Evolutionary conservation across 53 echinoderm and acorn worm species (phyloP).

Genomic region (Arbacia lixula): DNA sequence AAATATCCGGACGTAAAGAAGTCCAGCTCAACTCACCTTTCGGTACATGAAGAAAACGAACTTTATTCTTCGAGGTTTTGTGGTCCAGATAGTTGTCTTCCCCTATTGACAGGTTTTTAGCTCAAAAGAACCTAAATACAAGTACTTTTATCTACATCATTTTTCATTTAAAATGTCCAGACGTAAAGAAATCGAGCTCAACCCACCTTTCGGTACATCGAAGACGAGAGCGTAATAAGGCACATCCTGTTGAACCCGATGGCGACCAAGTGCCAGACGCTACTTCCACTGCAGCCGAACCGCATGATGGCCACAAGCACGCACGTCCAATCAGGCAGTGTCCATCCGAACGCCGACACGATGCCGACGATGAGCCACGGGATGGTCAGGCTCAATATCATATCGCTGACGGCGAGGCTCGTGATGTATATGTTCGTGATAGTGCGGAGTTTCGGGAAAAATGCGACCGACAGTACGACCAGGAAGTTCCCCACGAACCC

Average conservation of each 20-base stretch:
- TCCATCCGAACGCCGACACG: slow-evolving; percentile 20
- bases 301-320: slow-evolving; percentile 11
- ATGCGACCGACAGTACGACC: slow-evolving; percentile 8
- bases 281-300: slow-evolving; percentile 7
- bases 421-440: slow-evolving; percentile 25
- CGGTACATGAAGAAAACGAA: too few species aligned
- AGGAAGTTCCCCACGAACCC: slow-evolving; percentile 45
- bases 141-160: too few species aligned
- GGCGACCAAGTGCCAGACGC: slow-evolving; percentile 26
- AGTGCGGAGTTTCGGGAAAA: slow-evolving; percentile 39
- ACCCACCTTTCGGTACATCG: slow-evolving; percentile 31
- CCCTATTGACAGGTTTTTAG: too few species aligned
- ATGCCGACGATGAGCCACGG: slow-evolving; percentile 21
- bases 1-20: too few species aligned
- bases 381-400: slow-evolving; percentile 1
- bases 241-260: slow-evolving; percentile 37
- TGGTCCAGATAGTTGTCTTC: too few species aligned
- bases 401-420: slow-evolving; percentile 16
- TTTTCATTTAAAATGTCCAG: too few species aligned
- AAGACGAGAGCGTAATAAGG: slow-evolving; percentile 5
- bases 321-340: not conserved
- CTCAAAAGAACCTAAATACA: too few species aligned
- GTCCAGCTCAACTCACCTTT: too few species aligned
- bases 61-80: too few species aligned
- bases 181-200: too few species aligned